A percentile compares a stretch with the other conserved stretches of the same genome.
Conservation (phyloP, 2,888 invertebrate genomes). For the Eulithis prunata region DNA sequence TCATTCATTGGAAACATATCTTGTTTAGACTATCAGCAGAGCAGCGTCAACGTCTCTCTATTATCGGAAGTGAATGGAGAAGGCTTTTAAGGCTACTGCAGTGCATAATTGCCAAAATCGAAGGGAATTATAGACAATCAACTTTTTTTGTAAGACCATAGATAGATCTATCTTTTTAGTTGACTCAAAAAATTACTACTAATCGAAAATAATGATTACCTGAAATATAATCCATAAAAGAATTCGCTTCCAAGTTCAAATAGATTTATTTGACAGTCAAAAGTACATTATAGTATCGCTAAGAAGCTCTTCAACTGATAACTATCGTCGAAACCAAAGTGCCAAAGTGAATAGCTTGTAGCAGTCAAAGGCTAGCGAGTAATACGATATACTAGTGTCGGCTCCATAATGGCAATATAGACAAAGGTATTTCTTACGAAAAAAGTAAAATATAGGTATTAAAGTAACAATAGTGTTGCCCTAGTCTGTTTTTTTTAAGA, state of each 20-base stretch:
- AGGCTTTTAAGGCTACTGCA: neutral
- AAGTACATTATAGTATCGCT: neutral
- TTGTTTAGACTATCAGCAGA: neutral
- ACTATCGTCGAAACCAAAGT: neutral
- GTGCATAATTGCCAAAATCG: neutral
- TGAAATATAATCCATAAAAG: too few species aligned
- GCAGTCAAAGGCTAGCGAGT: neutral
- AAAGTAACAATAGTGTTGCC: neutral
- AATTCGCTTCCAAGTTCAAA: too few species aligned
- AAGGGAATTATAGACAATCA: too few species aligned
- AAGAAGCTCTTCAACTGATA: neutral
- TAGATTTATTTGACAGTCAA: neutral
- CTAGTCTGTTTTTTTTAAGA: too few species aligned
- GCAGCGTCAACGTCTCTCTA: slow-evolving; percentile 4
- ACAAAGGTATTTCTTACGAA: neutral
- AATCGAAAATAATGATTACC: too few species aligned
- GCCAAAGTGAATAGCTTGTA: neutral
- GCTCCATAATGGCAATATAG: neutral
- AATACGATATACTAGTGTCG: neutral
- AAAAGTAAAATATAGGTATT: neutral
- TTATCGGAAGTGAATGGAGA: neutral
- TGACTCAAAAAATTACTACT: too few species aligned
- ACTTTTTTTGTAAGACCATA: too few species aligned
- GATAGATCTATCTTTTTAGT: too few species aligned
- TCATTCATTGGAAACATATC: too few species aligned